Base-by-base conservation (phyloP, 2,888 invertebrate genomes). In the Pterobdella sp. region DNA sequence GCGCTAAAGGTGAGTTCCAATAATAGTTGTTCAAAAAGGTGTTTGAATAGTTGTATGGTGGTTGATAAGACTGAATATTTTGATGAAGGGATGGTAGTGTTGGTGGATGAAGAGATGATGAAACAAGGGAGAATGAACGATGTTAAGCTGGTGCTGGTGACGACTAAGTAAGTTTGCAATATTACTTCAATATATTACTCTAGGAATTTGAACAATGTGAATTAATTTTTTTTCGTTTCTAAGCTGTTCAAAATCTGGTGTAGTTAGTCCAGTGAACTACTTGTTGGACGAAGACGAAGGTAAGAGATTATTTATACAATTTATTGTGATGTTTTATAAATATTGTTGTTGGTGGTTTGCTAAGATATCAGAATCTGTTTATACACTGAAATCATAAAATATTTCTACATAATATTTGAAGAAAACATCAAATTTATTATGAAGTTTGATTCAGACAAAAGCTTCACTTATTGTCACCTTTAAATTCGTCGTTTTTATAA, bases 231-330 rank as follows among this genome's bases (percentile, higher is more conserved):
- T 42, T 42, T 42, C 49, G 49, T 22, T 56, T 56, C 29, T 82
- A 22, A 79, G 81, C 65, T 83, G 83, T 76, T 81, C 80, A 75
- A 80, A 81, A 75, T 81, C 82, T 0, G 83, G 79, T 4, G 77
- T 83, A 37, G 78, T 79, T 32, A 81, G 81, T 76, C 82, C 82
- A 1, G 80, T 82, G 56, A 80, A 81, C 76, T 82, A 81, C 74
- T 78, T 83, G 26, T 80, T 83, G 71, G 81, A 78, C 69, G 83
- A 83, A 72, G 82, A 81, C 7, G 83, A 82, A 80, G 81, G 83
- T 82, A 73, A 18, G 75, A n/a, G n/a, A n/a, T n/a, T n/a, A n/a
- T n/a, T n/a, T n/a, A n/a, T n/a, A n/a, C n/a, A n/a, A n/a, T n/a
- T n/a, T n/a, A n/a, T n/a, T n/a, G n/a, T n/a, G n/a, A n/a, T n/a